phyloP scores from a whole-genome alignment of 2,113 vertebrate species.

The Trachemys scripta region DNA sequence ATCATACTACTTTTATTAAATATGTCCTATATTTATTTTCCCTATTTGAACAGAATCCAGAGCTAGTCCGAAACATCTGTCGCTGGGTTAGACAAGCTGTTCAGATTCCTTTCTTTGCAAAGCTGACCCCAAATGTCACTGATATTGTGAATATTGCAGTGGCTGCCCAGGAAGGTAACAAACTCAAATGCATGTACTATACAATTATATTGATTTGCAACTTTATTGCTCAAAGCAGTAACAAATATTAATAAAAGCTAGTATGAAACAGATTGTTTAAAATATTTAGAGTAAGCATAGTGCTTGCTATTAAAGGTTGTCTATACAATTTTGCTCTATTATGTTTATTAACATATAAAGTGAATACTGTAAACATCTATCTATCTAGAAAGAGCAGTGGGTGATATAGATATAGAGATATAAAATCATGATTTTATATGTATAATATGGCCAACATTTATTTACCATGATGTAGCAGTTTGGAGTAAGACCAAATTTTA shows the following conservation, averaged over 20 bases:
- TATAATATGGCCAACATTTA: rapidly evolving
- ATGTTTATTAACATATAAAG: neutral
- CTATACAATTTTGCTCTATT: neutral
- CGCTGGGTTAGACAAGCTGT: conserved; percentile 93
- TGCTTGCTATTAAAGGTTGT: neutral
- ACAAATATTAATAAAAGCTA: neutral
- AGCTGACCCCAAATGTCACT: conserved; percentile 96
- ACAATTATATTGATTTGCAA: neutral
- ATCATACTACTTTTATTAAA: conserved; percentile 82
- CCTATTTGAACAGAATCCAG: conserved; percentile 90
- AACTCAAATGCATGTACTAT: neutral
- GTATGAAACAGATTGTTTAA: neutral
- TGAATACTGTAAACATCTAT: neutral
- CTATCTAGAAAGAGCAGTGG: neutral
- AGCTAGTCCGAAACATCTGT: conserved; percentile 94
- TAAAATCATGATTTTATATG: neutral
- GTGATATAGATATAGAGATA: too few relatives aligned
- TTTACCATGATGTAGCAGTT: neutral
- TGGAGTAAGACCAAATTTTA: neutral
- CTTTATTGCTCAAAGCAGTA: neutral
- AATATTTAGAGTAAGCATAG: neutral
- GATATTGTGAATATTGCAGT: conserved; percentile 91
- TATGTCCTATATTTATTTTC: conserved; percentile 81
- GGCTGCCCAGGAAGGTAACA: conserved; percentile 91
- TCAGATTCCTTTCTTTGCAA: conserved; percentile 95